phyloP scores from a whole-genome alignment of 2,888 invertebrate genomes.

The Drosophila prostipennis region DNA sequence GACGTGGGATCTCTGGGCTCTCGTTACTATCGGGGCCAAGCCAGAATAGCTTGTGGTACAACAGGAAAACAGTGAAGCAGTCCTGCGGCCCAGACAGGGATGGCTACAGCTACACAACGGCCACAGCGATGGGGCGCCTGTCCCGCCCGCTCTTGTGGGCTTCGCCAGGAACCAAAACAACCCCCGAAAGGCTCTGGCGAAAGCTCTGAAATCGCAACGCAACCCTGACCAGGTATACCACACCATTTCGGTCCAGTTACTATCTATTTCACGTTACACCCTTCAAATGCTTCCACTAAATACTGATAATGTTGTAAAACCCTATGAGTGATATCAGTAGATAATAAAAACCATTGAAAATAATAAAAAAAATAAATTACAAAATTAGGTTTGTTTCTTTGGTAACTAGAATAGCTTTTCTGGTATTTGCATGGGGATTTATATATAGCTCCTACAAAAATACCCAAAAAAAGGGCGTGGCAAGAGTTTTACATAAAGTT shows the following conservation, averaged over 20 bases:
- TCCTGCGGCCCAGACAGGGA: conserved; percentile 45
- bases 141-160: background rate
- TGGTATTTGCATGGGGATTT: no score
- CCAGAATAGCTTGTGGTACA: conserved; percentile 73
- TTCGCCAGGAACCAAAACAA: background rate
- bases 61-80: conserved; percentile 47
- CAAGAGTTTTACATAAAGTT: background rate
- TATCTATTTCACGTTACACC: no score
- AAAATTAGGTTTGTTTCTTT: no score
- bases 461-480: background rate
- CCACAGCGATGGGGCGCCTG: no score
- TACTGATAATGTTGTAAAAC: no score
- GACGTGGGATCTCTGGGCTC: conserved; percentile 21
- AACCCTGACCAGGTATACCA: conserved; percentile 8
- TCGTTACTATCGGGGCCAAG: conserved; percentile 71
- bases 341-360: no score
- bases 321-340: no score
- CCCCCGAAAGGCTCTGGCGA: background rate
- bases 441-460: background rate
- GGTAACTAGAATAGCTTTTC: no score
- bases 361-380: no score
- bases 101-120: conserved; percentile 8
- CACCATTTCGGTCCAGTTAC: background rate
- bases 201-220: conserved; percentile 1
- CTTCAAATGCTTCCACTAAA: no score